Conservation (phyloP, 2,797 vertebrate genomes). For the Channa striata region DNA sequence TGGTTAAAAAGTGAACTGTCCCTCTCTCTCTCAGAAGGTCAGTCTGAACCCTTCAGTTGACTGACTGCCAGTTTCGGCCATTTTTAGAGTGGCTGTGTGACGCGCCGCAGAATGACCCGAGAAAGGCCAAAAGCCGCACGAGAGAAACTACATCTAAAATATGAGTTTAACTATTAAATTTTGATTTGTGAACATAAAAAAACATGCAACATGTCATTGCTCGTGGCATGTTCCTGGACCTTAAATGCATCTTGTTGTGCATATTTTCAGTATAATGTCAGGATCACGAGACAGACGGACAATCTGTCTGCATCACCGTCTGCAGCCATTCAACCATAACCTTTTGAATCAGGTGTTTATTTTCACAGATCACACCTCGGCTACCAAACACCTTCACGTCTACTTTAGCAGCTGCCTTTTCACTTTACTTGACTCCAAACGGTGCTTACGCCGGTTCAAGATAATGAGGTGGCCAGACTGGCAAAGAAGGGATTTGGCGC, state of each 20-base stretch:
- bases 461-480: constrained; percentile 38
- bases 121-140: not conserved
- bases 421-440: no score
- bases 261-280: no score
- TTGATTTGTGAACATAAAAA: not conserved
- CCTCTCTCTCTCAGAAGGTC: constrained; percentile 59
- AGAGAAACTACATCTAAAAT: not conserved
- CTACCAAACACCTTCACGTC: no score
- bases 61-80: constrained; percentile 61
- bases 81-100: constrained; percentile 29
- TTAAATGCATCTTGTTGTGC: no score
- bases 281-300: no score
- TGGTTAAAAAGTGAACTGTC: not conserved
- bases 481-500: constrained; percentile 29
- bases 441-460: constrained; percentile 14
- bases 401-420: not conserved
- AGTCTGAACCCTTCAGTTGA: constrained; percentile 54
- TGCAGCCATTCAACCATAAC: no score
- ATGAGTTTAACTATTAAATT: not conserved
- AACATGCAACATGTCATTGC: no score
- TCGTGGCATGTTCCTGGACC: no score
- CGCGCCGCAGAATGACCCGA: not conserved
- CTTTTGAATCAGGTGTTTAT: no score
- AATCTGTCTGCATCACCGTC: no score
- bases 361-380: not conserved